A percentile compares a stretch with the other conserved stretches of the same genome.
Conservation (phyloP, 1,140 invertebrate genomes). For the Rhyacophila brunnea region DNA sequence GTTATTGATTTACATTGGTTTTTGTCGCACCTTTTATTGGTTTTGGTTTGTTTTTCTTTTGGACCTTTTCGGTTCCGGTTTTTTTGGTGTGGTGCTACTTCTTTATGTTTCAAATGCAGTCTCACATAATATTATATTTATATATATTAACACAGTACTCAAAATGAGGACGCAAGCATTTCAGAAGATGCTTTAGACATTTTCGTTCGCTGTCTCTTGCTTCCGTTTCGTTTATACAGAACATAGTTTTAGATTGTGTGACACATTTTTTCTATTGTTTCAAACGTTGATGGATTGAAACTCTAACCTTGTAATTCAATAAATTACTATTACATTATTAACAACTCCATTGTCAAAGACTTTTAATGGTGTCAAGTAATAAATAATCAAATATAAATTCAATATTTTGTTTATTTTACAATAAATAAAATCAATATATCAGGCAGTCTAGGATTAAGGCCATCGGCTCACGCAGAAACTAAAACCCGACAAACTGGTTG, state of each 20-base stretch:
- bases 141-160: conserved; percentile 21
- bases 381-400: too few relatives aligned
- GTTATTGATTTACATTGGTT: neutral
- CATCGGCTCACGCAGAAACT: too few relatives aligned
- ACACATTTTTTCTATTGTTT: conserved; percentile 1
- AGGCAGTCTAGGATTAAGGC: too few relatives aligned
- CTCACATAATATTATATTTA: conserved; percentile 11
- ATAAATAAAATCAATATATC: too few relatives aligned
- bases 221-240: neutral
- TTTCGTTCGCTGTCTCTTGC: conserved; percentile 20
- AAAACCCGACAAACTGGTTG: too few relatives aligned
- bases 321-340: too few relatives aligned
- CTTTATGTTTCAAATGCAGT: too few relatives aligned
- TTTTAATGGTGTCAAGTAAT: too few relatives aligned
- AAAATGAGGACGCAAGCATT: conserved; percentile 6
- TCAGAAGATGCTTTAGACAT: conserved; percentile 13
- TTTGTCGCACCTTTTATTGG: conserved; percentile 16
- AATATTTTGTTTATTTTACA: too few relatives aligned
- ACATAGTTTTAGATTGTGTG: too few relatives aligned
- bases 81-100: conserved; percentile 23
- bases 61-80: neutral
- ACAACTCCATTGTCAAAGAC: too few relatives aligned
- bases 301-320: too few relatives aligned
- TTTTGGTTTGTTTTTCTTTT: conserved; percentile 15
- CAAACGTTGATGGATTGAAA: neutral